A percentile compares a stretch with the other conserved stretches of the same genome.
These are phyloP conservation scores for Fopius arisanus DNA, from an alignment of 1,140 invertebrate species.

Conservation along the genomic window DNA sequence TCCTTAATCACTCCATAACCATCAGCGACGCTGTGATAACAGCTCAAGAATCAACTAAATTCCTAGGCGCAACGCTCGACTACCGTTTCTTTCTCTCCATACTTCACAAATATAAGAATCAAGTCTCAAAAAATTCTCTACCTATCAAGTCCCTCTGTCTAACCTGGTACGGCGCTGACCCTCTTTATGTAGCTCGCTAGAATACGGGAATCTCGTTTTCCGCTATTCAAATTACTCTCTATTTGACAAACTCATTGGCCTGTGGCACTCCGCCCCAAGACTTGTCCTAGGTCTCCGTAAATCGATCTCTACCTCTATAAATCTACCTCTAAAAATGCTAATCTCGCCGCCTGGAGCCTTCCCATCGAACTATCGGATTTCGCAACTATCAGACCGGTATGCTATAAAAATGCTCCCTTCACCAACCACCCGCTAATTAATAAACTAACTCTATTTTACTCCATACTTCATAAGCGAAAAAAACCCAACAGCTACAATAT, in stretches of 20 bases:
- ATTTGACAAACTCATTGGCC: neutral
- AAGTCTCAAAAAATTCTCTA: neutral
- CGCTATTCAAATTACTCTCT: neutral
- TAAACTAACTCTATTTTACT: neutral
- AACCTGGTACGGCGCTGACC: neutral
- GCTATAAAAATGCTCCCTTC: neutral
- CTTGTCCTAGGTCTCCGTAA: neutral
- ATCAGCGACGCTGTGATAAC: neutral
- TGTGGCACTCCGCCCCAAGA: neutral
- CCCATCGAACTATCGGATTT: neutral
- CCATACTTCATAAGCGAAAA: neutral
- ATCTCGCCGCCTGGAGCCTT: neutral
- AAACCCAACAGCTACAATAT: neutral
- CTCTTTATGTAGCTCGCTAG: neutral
- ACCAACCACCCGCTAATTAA: neutral
- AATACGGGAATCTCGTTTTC: constrained; percentile 2
- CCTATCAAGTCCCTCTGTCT: neutral
- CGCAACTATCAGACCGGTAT: neutral
- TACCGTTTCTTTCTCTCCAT: neutral
- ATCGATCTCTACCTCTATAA: neutral
- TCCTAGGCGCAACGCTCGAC: neutral
- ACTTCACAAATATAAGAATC: neutral
- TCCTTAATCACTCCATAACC: neutral
- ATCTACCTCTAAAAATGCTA: constrained; percentile 13
- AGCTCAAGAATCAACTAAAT: neutral